These are phyloP conservation scores for Pelochelys cantorii DNA, from an alignment of 2,797 vertebrate genomes.

Conservation along the genomic window DNA sequence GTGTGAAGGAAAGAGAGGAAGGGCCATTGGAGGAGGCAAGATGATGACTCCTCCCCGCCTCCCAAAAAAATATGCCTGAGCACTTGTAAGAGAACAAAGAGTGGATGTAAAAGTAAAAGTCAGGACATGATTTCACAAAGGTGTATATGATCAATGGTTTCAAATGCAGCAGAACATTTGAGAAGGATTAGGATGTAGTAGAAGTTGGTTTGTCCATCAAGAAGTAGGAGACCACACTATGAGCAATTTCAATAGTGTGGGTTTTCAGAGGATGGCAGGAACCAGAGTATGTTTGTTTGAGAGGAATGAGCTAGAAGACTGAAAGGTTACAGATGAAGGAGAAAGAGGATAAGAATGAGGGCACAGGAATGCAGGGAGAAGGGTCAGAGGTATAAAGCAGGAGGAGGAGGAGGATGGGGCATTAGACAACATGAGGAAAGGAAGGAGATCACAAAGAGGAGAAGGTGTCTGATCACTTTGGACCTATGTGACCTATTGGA, in stretches of 20 bases:
- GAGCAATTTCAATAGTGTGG: neutral
- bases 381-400: neutral
- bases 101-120: neutral
- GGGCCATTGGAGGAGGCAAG: neutral
- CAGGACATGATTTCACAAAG: neutral
- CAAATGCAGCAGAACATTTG: neutral
- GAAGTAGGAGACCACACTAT: neutral
- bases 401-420: neutral
- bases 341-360: neutral
- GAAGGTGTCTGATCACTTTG: neutral
- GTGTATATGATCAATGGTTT: conserved; percentile 2
- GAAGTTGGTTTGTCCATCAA: neutral
- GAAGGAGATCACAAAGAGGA: neutral
- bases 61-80: neutral
- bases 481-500: neutral
- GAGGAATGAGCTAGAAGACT: neutral
- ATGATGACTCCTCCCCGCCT: neutral
- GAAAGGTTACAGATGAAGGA: neutral
- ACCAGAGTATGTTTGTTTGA: neutral
- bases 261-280: neutral
- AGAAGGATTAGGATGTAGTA: neutral
- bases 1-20: neutral
- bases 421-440: neutral
- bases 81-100: neutral
- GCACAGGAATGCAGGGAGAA: neutral